These are phyloP conservation scores for Didymodactylos carnosus DNA, from an alignment of 2,888 invertebrate species.

Conservation along the genomic window DNA sequence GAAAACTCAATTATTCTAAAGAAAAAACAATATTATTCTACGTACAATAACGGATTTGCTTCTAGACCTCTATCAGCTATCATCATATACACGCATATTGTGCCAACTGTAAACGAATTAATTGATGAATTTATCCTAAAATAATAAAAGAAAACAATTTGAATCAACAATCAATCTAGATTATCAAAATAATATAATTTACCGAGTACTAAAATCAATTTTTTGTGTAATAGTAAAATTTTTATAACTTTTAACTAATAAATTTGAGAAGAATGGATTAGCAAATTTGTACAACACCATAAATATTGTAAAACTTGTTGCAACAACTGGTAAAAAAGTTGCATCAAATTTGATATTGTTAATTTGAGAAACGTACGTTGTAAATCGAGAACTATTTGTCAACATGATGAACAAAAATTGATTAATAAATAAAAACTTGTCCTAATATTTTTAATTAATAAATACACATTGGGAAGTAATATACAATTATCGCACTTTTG, in stretches of 20 bases:
- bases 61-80: slow-evolving; percentile 23
- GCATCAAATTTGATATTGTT: neutral
- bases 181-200: neutral
- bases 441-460: too few species aligned
- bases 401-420: too few species aligned
- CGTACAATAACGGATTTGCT: slow-evolving; percentile 20
- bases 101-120: slow-evolving; percentile 26
- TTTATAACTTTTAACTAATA: neutral
- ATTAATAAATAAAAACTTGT: too few species aligned
- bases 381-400: too few species aligned
- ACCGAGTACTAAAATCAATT: slow-evolving; percentile 11
- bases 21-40: neutral
- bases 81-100: slow-evolving; percentile 25
- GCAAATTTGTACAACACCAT: neutral
- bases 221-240: neutral
- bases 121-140: slow-evolving; percentile 26
- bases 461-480: too few species aligned
- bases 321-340: neutral
- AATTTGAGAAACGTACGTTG: neutral
- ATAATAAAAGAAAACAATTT: slow-evolving; percentile 14
- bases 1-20: neutral
- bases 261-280: neutral
- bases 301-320: neutral
- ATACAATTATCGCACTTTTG: too few species aligned
- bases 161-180: too few species aligned